These are phyloP conservation scores for Elmis aenea DNA, from an alignment of 2,888 invertebrate species.

Conservation along the genomic window DNA sequence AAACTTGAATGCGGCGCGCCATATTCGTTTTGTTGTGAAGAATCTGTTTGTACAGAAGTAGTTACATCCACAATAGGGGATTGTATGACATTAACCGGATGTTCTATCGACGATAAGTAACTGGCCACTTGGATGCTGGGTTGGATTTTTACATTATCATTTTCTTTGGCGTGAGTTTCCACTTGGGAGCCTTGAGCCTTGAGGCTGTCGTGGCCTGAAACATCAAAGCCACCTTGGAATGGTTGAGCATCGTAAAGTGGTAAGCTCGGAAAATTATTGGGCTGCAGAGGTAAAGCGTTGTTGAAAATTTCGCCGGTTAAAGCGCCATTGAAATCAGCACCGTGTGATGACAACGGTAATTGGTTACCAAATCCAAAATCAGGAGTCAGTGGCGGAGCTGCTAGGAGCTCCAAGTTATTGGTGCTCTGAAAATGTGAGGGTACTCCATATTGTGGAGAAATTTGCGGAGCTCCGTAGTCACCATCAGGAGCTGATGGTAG, in stretches of 20 bases:
- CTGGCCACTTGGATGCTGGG: slow-evolving; percentile 65
- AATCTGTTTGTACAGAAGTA: slow-evolving; percentile 29
- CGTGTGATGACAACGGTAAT: too few relatives aligned
- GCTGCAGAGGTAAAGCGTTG: too few relatives aligned
- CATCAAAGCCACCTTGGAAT: slow-evolving; percentile 37
- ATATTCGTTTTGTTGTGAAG: slow-evolving; percentile 17
- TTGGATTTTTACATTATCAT: slow-evolving; percentile 50
- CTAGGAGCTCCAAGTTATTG: too few relatives aligned
- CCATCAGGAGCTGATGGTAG: too few relatives aligned
- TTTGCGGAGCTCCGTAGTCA: too few relatives aligned
- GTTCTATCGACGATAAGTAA: slow-evolving; percentile 65
- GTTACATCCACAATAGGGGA: slow-evolving; percentile 63
- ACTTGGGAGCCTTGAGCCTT: slow-evolving; percentile 36
- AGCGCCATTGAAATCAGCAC: too few relatives aligned
- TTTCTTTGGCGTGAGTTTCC: slow-evolving; percentile 10
- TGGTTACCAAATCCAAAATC: too few relatives aligned
- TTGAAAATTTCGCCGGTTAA: too few relatives aligned
- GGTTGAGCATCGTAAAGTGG: slow-evolving; percentile 59
- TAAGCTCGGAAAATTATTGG: too few relatives aligned
- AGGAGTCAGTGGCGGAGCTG: too few relatives aligned
- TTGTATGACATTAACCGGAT: slow-evolving; percentile 66
- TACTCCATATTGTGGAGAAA: too few relatives aligned
- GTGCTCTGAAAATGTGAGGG: too few relatives aligned
- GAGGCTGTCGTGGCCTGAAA: slow-evolving; percentile 27
- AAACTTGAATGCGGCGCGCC: slow-evolving; percentile 16